phyloP scores from a whole-genome alignment of 1,140 invertebrate species.

The Trichonephila clavipes region DNA sequence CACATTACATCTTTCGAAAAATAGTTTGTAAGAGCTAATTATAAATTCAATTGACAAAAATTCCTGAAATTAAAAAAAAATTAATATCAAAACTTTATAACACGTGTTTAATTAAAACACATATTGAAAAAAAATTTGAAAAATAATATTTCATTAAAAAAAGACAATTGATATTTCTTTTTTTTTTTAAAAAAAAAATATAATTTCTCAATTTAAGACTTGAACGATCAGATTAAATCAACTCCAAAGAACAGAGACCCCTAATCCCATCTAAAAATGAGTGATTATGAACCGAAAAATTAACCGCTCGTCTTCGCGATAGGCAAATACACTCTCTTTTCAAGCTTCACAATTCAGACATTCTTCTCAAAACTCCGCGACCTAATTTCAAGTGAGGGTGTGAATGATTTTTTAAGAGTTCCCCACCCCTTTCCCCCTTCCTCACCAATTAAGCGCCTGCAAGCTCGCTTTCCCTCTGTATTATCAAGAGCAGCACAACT shows the following conservation, averaged over 20 bases:
- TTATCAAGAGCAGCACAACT: neutral
- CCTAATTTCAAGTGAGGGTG: conserved; percentile 62
- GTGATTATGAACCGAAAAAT: conserved; percentile 31
- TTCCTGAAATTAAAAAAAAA: too few relatives aligned
- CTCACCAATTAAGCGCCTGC: conserved; percentile 43
- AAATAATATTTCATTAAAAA: neutral
- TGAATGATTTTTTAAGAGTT: conserved; percentile 56
- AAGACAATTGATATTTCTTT: neutral
- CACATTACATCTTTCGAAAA: too few relatives aligned
- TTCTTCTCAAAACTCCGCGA: conserved; percentile 38
- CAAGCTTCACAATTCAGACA: neutral
- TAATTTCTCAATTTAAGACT: conserved; percentile 2
- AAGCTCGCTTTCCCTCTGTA: neutral
- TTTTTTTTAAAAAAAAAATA: too few relatives aligned
- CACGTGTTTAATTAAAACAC: too few relatives aligned
- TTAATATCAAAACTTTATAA: too few relatives aligned
- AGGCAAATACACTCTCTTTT: conserved; percentile 16
- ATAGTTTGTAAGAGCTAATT: too few relatives aligned
- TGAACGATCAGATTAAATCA: neutral
- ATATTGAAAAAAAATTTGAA: neutral
- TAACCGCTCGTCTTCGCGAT: conserved; percentile 21
- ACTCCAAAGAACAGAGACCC: neutral
- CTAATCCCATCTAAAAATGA: neutral
- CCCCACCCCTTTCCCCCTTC: neutral
- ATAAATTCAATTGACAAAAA: too few relatives aligned